Evolutionary conservation across 2,113 vertebrate species (phyloP).

Genomic region (Otis tarda): DNA sequence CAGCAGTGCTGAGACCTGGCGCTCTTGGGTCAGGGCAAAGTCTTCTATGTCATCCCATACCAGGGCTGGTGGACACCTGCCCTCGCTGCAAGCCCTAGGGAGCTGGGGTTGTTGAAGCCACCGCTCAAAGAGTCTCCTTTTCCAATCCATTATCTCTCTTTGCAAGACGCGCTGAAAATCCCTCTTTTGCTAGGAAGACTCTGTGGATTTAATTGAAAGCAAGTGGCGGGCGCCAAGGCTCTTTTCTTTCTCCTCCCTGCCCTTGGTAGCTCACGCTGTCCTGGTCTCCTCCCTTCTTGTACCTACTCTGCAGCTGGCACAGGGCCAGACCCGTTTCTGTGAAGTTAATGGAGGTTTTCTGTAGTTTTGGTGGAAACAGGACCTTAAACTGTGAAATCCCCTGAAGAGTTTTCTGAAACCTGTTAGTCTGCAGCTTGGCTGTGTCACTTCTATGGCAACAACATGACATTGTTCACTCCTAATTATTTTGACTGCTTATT

Average conservation of each 20-base stretch:
- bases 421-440: neutral
- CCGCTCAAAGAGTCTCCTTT: neutral
- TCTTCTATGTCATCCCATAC: neutral
- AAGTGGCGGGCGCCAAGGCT: neutral
- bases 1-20: rapidly evolving
- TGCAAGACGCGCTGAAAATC: neutral
- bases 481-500: constrained; percentile 3
- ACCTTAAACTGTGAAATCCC: neutral
- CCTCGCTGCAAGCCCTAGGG: neutral
- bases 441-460: neutral
- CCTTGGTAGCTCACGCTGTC: neutral
- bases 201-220: neutral
- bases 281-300: neutral
- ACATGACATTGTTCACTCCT: neutral
- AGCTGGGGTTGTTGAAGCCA: neutral
- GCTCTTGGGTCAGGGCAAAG: neutral
- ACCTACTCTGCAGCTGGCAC: neutral
- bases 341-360: neutral
- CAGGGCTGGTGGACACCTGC: neutral
- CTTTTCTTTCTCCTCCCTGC: neutral
- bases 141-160: neutral
- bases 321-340: neutral
- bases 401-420: neutral
- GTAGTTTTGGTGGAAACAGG: neutral
- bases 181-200: neutral